phyloP scores from a whole-genome alignment of 1,140 invertebrate genomes.

The Brachionus asplanchnoidis region DNA sequence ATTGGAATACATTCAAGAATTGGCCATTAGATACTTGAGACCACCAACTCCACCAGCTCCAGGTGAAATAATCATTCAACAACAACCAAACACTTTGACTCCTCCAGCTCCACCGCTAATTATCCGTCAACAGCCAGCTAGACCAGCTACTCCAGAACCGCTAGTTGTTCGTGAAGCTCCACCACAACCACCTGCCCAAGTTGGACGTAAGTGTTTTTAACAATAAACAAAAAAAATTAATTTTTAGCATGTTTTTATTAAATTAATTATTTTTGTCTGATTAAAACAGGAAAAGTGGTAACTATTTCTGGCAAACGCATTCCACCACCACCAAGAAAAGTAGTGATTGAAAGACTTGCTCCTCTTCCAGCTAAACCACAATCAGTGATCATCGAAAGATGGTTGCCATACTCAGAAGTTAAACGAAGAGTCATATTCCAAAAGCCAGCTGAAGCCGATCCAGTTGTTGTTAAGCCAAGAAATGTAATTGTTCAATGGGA shows the following conservation, averaged over 20 bases:
- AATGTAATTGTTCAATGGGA: conserved; percentile 42
- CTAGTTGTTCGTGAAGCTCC: conserved; percentile 40
- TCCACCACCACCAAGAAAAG: conserved; percentile 41
- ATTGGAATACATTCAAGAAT: conserved; percentile 34
- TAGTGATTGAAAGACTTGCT: conserved; percentile 42
- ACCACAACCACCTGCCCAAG: conserved; percentile 28
- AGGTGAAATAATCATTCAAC: conserved; percentile 38
- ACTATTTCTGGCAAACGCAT: conserved; percentile 14
- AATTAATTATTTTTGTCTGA: no score
- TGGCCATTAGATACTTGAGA: conserved; percentile 39
- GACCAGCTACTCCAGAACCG: conserved; percentile 27
- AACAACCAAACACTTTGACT: neutral
- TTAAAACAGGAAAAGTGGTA: neutral
- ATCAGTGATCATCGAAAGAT: conserved; percentile 35
- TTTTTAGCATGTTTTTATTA: no score
- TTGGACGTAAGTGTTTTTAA: neutral
- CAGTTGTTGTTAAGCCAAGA: neutral
- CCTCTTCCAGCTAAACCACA: conserved; percentile 41
- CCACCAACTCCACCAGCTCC: conserved; percentile 42
- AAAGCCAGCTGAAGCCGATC: neutral
- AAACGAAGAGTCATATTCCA: conserved; percentile 38
- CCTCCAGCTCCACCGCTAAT: conserved; percentile 40
- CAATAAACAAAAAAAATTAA: no score
- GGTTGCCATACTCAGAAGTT: conserved; percentile 34
- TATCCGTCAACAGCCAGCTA: conserved; percentile 38